Base-by-base conservation (phyloP, 2,888 invertebrate genomes). In the Macaria notata region DNA sequence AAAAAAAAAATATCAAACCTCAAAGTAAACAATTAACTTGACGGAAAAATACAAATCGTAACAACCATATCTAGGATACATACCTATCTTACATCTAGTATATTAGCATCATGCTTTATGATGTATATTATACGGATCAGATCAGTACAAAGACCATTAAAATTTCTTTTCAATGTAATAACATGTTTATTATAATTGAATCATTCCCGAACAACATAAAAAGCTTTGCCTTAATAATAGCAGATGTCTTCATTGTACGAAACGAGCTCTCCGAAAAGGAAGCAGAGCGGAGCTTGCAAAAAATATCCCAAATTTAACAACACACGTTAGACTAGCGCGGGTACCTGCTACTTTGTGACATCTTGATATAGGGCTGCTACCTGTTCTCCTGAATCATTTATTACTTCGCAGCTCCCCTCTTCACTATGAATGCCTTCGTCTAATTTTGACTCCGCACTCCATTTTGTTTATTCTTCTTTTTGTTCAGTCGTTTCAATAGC, bases 321-420 rank as follows among this genome's bases (percentile, higher is more conserved):
- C 81, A 80, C 79, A 81, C 79, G 83, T 83, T 82, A 78, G 74
- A 76, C 77, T 76, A 79, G 82, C 81, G 78, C 73, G 79, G 71
- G 83, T 90, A 88, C 88, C 88, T 89, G 89, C 88, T 89, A 88
- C 83, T 87, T 87, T 87, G 84, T 87, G 84, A 86, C 86, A 84
- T 87, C 88, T 88, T 84, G 81, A 82, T 74, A 64, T 80, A 90
- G 88, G 90, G 90, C 62, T 88, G 87, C 62, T 74, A 69, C 78
- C 66, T 65, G 62, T 50, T 44, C 46, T 19, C 7, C 52, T 76
- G 67, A 71, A 74, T 78, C 61, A 70, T 76, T 75, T 71, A 72
- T 73, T 68, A 74, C 50, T 51, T 59, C 47, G 65, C 59, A 55
- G 46, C 56, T 58, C 61, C 65, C 58, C 54, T 65, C 49, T 42